These are phyloP conservation scores for Phalacrocorax pelagicus DNA, from an alignment of 2,113 vertebrate species.

Conservation along the genomic window DNA sequence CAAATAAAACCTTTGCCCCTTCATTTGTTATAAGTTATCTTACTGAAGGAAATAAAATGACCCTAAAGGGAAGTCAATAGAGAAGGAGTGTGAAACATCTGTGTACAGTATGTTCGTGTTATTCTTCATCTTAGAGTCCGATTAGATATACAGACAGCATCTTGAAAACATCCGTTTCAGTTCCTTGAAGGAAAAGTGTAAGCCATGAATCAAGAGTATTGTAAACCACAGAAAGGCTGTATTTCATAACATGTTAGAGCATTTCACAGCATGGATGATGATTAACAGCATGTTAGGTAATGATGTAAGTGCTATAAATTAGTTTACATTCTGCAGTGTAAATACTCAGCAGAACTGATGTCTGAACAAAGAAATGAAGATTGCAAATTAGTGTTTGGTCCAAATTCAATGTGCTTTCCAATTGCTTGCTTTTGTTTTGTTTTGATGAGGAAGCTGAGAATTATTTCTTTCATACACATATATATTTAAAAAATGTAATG, in stretches of 20 bases:
- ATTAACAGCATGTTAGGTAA: constrained; percentile 69
- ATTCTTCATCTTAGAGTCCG: not conserved
- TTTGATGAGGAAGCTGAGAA: too few species aligned
- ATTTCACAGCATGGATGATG: constrained; percentile 58
- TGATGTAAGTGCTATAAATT: constrained; percentile 68
- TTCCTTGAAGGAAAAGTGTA: constrained; percentile 5
- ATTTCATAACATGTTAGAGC: constrained; percentile 55
- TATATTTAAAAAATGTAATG: too few species aligned
- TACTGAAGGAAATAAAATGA: not conserved
- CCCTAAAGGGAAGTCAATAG: not conserved
- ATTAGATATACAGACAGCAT: not conserved
- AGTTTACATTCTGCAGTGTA: constrained; percentile 63
- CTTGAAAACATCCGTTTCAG: constrained; percentile 45
- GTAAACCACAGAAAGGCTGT: not conserved
- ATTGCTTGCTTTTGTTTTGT: too few species aligned
- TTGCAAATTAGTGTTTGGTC: constrained; percentile 10
- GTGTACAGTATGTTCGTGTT: not conserved
- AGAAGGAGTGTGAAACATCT: not conserved
- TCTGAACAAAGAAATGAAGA: constrained; percentile 49
- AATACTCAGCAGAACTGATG: constrained; percentile 47
- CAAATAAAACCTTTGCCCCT: not conserved
- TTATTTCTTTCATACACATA: too few species aligned
- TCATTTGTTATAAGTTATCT: not conserved
- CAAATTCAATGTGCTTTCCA: too few species aligned
- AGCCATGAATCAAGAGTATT: constrained; percentile 30